A percentile compares a stretch with the other conserved stretches of the same genome.
phyloP scores from a whole-genome alignment of 2,888 invertebrate genomes.

The Mayetiola destructor region DNA sequence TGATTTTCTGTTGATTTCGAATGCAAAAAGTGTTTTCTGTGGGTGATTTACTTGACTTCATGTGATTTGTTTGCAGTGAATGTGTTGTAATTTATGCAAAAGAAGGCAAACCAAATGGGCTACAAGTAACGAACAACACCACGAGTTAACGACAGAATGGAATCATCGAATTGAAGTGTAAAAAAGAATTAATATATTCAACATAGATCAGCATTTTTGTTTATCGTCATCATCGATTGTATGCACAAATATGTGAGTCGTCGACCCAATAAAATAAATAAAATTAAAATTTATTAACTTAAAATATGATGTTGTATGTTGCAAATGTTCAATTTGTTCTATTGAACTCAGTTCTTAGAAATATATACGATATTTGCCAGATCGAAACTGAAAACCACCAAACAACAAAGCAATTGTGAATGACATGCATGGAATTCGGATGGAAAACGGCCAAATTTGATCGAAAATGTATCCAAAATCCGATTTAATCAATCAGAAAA shows the following conservation, averaged over 20 bases:
- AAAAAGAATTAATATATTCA: not conserved
- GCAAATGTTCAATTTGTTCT: not conserved
- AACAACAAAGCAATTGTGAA: not conserved
- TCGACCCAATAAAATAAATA: not conserved
- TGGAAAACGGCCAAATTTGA: too few species aligned
- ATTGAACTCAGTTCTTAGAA: not conserved
- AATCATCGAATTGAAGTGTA: not conserved
- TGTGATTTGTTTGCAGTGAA: too few species aligned
- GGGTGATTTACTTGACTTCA: too few species aligned
- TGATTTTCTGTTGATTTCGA: too few species aligned
- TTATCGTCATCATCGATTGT: too few species aligned
- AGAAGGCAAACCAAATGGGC: not conserved
- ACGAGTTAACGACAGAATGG: not conserved
- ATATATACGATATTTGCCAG: not conserved
- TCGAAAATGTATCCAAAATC: too few species aligned
- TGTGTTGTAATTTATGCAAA: not conserved
- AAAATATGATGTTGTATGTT: conserved; percentile 1
- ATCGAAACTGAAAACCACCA: not conserved
- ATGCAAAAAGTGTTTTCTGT: too few species aligned
- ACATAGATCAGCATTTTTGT: not conserved
- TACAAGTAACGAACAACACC: not conserved
- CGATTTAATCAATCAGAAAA: not conserved
- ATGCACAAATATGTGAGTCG: not conserved
- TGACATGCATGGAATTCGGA: too few species aligned
- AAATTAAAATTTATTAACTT: not conserved